Percentiles rank a stretch among this genome's conserved stretches.
Evolutionary conservation across 2,113 vertebrate species (phyloP).

Genomic region (Cyprinodon variegatus): DNA sequence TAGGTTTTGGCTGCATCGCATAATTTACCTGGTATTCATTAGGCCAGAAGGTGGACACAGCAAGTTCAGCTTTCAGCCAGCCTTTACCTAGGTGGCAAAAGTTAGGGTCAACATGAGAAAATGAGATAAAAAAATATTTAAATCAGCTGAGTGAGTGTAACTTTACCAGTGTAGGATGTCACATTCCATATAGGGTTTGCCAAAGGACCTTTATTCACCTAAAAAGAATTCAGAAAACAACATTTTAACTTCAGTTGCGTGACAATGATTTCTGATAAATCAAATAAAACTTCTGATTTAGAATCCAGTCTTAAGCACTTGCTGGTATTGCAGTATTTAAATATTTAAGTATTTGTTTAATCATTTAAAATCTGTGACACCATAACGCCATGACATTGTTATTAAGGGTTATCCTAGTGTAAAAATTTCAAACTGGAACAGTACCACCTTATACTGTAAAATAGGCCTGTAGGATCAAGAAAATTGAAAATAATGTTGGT

Average conservation of each 20-base stretch:
- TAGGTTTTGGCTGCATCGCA: not conserved
- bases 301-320: not conserved
- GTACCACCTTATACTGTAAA: not conserved
- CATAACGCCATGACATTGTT: not conserved
- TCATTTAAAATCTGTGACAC: not conserved
- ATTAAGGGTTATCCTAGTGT: not conserved
- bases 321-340: too few relatives aligned
- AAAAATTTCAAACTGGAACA: not conserved
- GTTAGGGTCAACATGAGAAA: constrained; percentile 3
- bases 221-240: constrained; percentile 9
- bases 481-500: not conserved
- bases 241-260: not conserved
- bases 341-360: not conserved
- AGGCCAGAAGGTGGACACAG: constrained; percentile 99
- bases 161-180: constrained; percentile 89
- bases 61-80: constrained; percentile 92
- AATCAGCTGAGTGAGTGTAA: constrained; percentile 59
- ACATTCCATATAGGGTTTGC: constrained; percentile 98
- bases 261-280: not conserved
- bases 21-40: constrained; percentile 95
- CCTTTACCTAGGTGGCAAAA: constrained; percentile 80
- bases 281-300: not conserved
- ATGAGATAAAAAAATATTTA: not conserved
- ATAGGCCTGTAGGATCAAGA: not conserved
- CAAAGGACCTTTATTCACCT: constrained; percentile 94